Base-by-base conservation (phyloP, 2,888 invertebrate species). In the Cenopis cana region DNA sequence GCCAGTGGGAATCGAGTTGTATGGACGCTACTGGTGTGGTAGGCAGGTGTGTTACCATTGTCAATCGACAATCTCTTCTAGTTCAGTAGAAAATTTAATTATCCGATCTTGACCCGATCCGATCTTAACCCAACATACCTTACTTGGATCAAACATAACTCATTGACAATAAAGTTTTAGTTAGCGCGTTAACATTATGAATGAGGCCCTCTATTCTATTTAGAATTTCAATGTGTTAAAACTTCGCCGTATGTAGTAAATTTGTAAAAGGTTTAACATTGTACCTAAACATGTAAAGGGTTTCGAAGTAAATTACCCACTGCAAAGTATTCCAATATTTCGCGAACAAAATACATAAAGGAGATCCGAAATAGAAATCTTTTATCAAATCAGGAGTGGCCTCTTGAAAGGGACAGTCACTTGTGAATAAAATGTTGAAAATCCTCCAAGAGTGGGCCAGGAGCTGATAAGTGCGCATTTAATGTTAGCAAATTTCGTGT, bases 321-420 rank as follows among this genome's bases (percentile, higher is more conserved):
- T 52, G 57, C 14, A 65, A 70, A 65, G 57, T 59, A 59, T 70
- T 65, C 60, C 52, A 59, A 70, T 59, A 66, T 70, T 65, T 70
- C 18, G 29, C 59, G 14, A 46, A 60, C 65, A 49, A 60, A 62
- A 65, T 46, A 20, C 41, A 59, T 52, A 57, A 65, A 70, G n/a
- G 46, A n/a, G 59, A 10, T 36, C 14, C 33, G 24, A 57, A 38
- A 59, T 29, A 64, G 50, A 18, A 65, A 65, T 29, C 59, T 59
- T 70, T 64, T 65, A 65, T 57, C 52, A 52, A 70, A 65, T 65
- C 59, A 46, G 46, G 36, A 69, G 69, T 59, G 50, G 57, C 41
- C 38, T 18, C 70, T 65, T 59, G 49, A 54, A 70, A 66, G 65
- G 65, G 65, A 59, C 59, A 68, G 67, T 59, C 54, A 60, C 59